A percentile compares a stretch with the other conserved stretches of the same genome.
Conservation (phyloP, 2,888 invertebrate genomes). For the Himalopsyche anomala region DNA sequence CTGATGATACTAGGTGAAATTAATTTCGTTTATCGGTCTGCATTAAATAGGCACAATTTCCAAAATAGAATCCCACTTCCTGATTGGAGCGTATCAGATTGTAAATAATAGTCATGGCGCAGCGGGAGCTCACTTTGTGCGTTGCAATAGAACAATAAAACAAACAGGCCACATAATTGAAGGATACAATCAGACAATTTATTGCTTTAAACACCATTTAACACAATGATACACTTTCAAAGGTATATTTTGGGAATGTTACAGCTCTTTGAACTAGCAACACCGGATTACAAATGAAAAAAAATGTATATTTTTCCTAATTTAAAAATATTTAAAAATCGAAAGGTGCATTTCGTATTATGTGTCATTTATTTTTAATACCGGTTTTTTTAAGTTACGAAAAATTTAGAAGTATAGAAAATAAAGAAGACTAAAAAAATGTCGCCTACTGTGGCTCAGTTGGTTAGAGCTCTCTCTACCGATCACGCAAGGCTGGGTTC, state of each 20-base stretch:
- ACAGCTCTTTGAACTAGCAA: too few relatives aligned
- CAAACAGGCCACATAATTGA: constrained; percentile 5
- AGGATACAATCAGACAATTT: constrained; percentile 8
- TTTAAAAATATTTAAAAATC: too few relatives aligned
- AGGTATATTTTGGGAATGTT: not conserved
- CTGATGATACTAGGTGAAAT: not conserved
- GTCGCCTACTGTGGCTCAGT: too few relatives aligned
- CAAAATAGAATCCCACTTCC: constrained; percentile 22
- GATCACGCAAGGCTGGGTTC: too few relatives aligned
- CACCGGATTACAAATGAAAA: too few relatives aligned
- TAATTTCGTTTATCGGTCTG: not conserved
- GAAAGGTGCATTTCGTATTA: too few relatives aligned
- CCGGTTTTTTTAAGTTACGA: too few relatives aligned
- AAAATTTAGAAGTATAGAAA: too few relatives aligned
- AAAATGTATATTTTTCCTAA: too few relatives aligned
- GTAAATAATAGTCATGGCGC: not conserved
- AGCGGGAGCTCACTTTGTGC: not conserved
- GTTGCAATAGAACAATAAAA: constrained; percentile 28
- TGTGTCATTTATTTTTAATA: too few relatives aligned
- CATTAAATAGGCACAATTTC: not conserved
- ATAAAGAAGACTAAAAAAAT: too few relatives aligned
- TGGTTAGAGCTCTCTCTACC: too few relatives aligned
- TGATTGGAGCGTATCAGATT: constrained; percentile 20
- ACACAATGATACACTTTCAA: constrained; percentile 5
- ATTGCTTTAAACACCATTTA: constrained; percentile 26